Base-by-base conservation (phyloP, 2,113 vertebrate genomes). In the Blennius ocellaris region DNA sequence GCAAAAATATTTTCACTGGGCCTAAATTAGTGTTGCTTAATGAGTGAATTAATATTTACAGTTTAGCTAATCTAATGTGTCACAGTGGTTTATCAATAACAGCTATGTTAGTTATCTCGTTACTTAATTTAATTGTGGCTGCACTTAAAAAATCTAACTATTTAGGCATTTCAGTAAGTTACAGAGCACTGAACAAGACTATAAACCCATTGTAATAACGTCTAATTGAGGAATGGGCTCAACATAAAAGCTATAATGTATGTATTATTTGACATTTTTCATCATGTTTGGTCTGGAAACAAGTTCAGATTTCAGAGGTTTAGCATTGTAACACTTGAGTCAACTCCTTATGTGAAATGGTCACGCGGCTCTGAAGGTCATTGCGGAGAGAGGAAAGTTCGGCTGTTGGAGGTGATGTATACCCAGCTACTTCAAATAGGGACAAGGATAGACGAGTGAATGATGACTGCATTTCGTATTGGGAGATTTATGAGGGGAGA, bases 401-500 rank as follows among this genome's bases (percentile, higher is more conserved):
- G 16, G 48, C 55, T 59, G 36, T 8, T 4, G 6, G 49, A 63
- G 58, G 73, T 84, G 53, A 84, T 16, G 56, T 69, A 77, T 62
- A 11, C 11, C 45, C 36, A 3, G 11, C 8, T 21, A 11, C 17
- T 68, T 71, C 64, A 76, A 72, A 73, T 39, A 16, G 71, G 57
- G 48, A 72, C 83, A 73, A 43, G 47, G 57, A 52, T 40, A 60
- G 41, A 62, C 40, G 61, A 73, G 69, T 45, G 64, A 73, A 65
- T 78, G 76, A 60, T 5, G 4, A 45, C 51, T 60, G 36, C 43
- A 58, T 72, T 70, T 72, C 69, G 37, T 61, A 63, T 44, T 14
- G 16, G 55, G 39, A 80, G 84, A 89, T 87, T 87, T 85, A 91
- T 80, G 68, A 48, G 57, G 40, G 57, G 54, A 80, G 62, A 69